Base-by-base conservation (phyloP, 2,797 vertebrate species). In the Sebastes oblongus region DNA sequence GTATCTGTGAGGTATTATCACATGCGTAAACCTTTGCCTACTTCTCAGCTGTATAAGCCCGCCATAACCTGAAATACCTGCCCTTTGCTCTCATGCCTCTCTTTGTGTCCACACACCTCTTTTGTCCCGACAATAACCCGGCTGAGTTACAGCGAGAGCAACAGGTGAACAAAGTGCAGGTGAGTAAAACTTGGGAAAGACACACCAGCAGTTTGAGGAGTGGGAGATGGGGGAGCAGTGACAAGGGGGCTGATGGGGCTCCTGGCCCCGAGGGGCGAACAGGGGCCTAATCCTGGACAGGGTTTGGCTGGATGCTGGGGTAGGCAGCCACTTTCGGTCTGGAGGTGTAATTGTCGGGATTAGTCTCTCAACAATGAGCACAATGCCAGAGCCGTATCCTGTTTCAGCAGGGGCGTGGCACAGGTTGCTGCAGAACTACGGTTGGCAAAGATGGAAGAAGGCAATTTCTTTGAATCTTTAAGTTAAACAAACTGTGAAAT, bases 261-360 rank as follows among this genome's bases (percentile, higher is more conserved):
- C 54, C 65, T 7, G 62, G 76, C 79, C 88, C 91, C 71, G 30
- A 25, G 36, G 88, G 90, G 73, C 72, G 80, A 79, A 81, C 55
- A n/a, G 80, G 85, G 72, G 68, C 88, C 82, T 42, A 67, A 82
- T 64, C 84, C 83, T 78, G 86, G 82, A 90, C 73, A n/a, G 78
- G 81, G 75, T 55, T 90, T 61, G 85, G 81, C 60, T 92, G 79
- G 86, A 89, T 88, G 68, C 81, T 81, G 90, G 92, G 90, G 74
- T 84, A 78, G 80, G 88, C 90, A 86, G 84, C 88, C 87, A 93
- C 92, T 89, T 89, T 92, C 89, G 84, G 91, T 93, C 93, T 91
- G 46, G 75, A 88, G 83, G 91, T 93, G 90, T 93, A 95, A 95
- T 95, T 94, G 93, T 94, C 66, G 75, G 91, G 92, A 95, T 94